Evolutionary conservation across 2,888 invertebrate genomes (phyloP).

Genomic region (Archips crataeganus): DNA sequence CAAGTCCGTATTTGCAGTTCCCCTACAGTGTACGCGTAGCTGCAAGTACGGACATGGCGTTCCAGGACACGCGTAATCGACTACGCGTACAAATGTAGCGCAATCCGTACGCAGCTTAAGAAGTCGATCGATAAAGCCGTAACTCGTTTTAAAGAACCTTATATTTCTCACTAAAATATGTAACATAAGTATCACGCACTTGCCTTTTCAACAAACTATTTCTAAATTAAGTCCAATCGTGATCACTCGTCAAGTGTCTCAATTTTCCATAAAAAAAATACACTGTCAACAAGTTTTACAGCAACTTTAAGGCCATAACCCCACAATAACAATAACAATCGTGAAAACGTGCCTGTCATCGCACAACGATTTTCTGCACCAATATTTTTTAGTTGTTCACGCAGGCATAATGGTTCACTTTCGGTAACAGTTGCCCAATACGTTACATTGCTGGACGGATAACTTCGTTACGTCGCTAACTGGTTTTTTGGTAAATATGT

Average conservation of each 20-base stretch:
- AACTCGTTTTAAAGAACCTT: no score
- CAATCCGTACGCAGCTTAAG: no score
- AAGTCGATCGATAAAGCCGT: no score
- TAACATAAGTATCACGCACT: background rate
- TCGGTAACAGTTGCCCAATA: conserved; percentile 35
- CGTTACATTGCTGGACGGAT: conserved; percentile 23
- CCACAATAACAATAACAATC: background rate
- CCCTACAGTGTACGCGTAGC: no score
- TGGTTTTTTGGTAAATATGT: conserved; percentile 28
- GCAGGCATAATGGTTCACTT: conserved; percentile 24
- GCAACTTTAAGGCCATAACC: background rate
- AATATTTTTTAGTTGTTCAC: conserved; percentile 21
- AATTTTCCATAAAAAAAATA: background rate
- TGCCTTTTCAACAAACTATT: background rate
- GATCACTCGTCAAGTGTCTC: background rate
- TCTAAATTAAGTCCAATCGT: background rate
- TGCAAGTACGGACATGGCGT: no score
- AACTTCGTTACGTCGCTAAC: conserved; percentile 31
- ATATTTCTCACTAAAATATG: no score
- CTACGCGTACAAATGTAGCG: no score
- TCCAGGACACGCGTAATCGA: no score
- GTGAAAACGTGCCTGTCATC: background rate
- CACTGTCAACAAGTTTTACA: background rate
- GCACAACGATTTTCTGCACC: conserved; percentile 18
- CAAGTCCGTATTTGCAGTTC: no score